phyloP scores from a whole-genome alignment of 2,888 invertebrate genomes.

The Pammene aurita region DNA sequence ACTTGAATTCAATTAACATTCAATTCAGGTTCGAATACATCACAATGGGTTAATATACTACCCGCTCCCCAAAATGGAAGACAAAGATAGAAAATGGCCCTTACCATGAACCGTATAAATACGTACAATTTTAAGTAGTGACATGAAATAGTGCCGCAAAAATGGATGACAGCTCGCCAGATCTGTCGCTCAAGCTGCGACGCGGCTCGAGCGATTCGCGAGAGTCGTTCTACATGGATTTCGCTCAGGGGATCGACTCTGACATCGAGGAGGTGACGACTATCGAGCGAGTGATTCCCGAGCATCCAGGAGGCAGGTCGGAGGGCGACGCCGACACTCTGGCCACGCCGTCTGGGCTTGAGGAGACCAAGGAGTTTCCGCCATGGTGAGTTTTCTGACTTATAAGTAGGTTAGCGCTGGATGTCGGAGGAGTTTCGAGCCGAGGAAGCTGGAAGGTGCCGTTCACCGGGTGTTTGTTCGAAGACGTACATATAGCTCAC shows the following conservation, averaged over 20 bases:
- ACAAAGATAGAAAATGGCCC: slow-evolving; percentile 55
- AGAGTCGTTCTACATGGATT: slow-evolving; percentile 95
- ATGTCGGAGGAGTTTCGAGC: too few relatives aligned
- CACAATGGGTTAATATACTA: slow-evolving; percentile 49
- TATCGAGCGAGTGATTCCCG: slow-evolving; percentile 83
- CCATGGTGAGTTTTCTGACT: slow-evolving; percentile 68
- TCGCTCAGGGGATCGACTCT: slow-evolving; percentile 94
- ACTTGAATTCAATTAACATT: slow-evolving; percentile 21
- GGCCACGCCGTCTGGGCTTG: slow-evolving; percentile 78
- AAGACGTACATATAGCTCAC: too few relatives aligned
- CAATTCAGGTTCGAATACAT: slow-evolving; percentile 20
- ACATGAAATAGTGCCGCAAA: slow-evolving; percentile 49
- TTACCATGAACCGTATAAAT: slow-evolving; percentile 45
- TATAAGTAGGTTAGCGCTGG: too few relatives aligned
- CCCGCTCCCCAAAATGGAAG: slow-evolving; percentile 53
- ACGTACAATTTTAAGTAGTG: slow-evolving; percentile 11
- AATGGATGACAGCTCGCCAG: slow-evolving; percentile 91
- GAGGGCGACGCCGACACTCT: slow-evolving; percentile 79
- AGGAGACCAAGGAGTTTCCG: slow-evolving; percentile 76
- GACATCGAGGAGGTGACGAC: slow-evolving; percentile 94
- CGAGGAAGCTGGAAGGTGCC: too few relatives aligned
- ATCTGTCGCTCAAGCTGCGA: slow-evolving; percentile 92
- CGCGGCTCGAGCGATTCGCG: slow-evolving; percentile 93
- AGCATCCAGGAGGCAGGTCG: slow-evolving; percentile 73
- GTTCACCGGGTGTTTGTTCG: too few relatives aligned